Base-by-base conservation (phyloP, 1,140 invertebrate genomes). In the Fragariocoptes setiger region DNA sequence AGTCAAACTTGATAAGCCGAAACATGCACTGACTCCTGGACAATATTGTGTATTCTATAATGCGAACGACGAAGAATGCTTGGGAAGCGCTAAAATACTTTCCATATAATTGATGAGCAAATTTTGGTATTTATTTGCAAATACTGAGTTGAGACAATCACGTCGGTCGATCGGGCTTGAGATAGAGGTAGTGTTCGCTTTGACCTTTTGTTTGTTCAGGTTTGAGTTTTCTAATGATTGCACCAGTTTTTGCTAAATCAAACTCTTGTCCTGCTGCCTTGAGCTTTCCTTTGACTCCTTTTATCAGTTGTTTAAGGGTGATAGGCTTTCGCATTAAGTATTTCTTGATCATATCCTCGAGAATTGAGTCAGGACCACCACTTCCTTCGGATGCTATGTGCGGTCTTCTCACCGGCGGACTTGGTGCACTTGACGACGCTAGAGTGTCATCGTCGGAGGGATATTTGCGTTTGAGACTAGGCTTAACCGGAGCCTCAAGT, bases 301-400 rank as follows among this genome's bases (percentile, higher is more conserved):
- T 76, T 4, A 92, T 55, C 14, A 94, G 57, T 54, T 92, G 83
- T 1, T 78, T 88, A 0, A 83, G 76, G 1, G 85, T 92, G 73
- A 92, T 86, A 2, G 85, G 85, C 53, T 92, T 92, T 1, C 86
- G 65, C 51, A 76, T 75, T 15, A 95, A 60, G 56, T 94, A 95
- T 15, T 83, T 65, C 16, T 80, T 63, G 3, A 95, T 80, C 1
- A 79, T 74, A 49, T 92, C 85, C 57, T 94, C 85, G 2, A 76
- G 80, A 15, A 88, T 79, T 17, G 79, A 79, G 49, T 76, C 79
- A 51, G 76, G 71, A n/a, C 15, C 25, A 18, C 38, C 16, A 36
- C n/a, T 21, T 19, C 14, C 19, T 21, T 18, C 15, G 20, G 16
- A 42, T 0, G 38, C 18, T 31, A 35, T 41, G 19, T 45, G 42